Percentiles rank a stretch among this genome's conserved stretches.
Evolutionary conservation across 2,113 vertebrate genomes (phyloP).

Genomic region (Coreoperca whiteheadi): DNA sequence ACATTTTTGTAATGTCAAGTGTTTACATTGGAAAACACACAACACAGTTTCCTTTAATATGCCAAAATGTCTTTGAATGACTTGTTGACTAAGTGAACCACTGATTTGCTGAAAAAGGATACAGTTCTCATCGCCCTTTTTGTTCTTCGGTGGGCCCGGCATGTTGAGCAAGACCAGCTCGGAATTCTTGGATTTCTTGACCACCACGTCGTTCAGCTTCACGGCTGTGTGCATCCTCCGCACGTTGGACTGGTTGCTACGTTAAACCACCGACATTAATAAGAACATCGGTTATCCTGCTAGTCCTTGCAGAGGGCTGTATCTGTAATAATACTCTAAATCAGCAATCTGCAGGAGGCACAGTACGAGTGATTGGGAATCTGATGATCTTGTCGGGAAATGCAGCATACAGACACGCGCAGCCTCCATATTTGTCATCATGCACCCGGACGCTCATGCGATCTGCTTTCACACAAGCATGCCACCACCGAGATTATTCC

Average conservation of each 20-base stretch:
- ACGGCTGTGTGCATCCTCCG: slow-evolving; percentile 98
- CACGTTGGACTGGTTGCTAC: slow-evolving; percentile 94
- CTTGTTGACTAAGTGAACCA: background rate
- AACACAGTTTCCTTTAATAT: background rate
- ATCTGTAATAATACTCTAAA: background rate
- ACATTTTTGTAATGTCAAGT: too few species aligned
- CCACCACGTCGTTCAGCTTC: slow-evolving; percentile 91
- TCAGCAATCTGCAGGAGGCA: background rate
- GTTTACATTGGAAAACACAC: too few species aligned
- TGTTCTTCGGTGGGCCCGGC: slow-evolving; percentile 94
- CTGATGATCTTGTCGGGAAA: background rate
- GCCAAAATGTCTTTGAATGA: background rate
- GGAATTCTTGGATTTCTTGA: slow-evolving; percentile 90
- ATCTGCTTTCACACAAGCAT: slow-evolving; percentile 1
- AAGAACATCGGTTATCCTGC: background rate
- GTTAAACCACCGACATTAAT: slow-evolving; percentile 18
- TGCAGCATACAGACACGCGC: background rate
- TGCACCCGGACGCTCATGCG: background rate
- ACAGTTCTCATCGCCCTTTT: slow-evolving; percentile 96
- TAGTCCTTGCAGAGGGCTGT: background rate
- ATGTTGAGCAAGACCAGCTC: slow-evolving; percentile 96
- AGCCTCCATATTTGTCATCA: background rate
- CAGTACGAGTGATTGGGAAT: background rate
- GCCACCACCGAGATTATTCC: slow-evolving; percentile 1
- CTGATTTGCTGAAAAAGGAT: slow-evolving; percentile 84